A percentile compares a stretch with the other conserved stretches of the same genome.
Conservation (phyloP, 2,888 invertebrate genomes). For the Lissocephala sabroskyi region DNA sequence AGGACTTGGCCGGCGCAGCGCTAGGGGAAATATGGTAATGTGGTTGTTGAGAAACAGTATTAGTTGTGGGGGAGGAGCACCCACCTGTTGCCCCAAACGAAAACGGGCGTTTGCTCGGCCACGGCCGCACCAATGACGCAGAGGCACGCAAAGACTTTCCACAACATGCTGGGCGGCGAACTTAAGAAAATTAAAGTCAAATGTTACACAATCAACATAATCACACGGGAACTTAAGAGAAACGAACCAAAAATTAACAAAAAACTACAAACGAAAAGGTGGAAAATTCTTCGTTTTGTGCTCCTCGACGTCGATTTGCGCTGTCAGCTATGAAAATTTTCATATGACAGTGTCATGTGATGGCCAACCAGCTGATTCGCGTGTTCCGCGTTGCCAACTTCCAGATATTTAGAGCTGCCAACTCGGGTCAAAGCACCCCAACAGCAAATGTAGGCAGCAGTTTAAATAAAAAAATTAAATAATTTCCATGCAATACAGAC, state of each 20-base stretch:
- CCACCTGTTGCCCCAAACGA: constrained; percentile 75
- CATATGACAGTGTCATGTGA: constrained; percentile 72
- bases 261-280: constrained; percentile 54
- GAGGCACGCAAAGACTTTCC: constrained; percentile 56
- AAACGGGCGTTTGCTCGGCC: constrained; percentile 75
- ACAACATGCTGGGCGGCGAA: constrained; percentile 50
- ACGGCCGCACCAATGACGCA: constrained; percentile 59
- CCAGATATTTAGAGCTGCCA: too few species aligned
- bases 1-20: constrained; percentile 48
- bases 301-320: constrained; percentile 47
- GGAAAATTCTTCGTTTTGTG: constrained; percentile 45
- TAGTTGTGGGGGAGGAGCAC: constrained; percentile 17
- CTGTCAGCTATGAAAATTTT: constrained; percentile 66
- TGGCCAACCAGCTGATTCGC: constrained; percentile 20
- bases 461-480: too few species aligned
- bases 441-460: too few species aligned
- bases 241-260: constrained; percentile 54
- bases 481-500: too few species aligned
- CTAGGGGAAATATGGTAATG: constrained; percentile 27
- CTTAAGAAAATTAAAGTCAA: constrained; percentile 38
- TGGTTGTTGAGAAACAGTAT: neutral
- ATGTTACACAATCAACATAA: constrained; percentile 25
- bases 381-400: too few species aligned
- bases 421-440: too few species aligned
- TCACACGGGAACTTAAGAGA: constrained; percentile 23